Base-by-base conservation (phyloP, 1,140 invertebrate genomes). In the Eubasilissa regina region DNA sequence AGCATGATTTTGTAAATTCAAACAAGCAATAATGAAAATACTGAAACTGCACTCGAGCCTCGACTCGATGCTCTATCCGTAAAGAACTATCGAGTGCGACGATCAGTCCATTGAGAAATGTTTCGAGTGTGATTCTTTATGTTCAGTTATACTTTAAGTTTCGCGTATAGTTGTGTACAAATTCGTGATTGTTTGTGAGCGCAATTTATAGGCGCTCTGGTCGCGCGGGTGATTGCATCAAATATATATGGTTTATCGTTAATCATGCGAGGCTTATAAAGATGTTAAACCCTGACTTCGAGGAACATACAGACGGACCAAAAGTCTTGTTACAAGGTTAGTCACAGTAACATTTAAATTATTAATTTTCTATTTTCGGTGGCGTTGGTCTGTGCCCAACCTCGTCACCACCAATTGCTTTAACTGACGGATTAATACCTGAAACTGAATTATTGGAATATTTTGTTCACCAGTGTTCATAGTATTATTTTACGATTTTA, bases 221-320 rank as follows among this genome's bases (percentile, higher is more conserved):
- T 74, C 66, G 66, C 66, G 66, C 44, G 66, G 66, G 47, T 74
- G 70, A 74, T 56, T 74, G 70, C 53, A 74, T 74, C 48, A 74
- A 51, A 74, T 74, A 74, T 74, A 35, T 15, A 58, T 74, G 51
- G 53, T 74, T 70, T 44, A 74, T 55, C 70, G 53, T 74, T 74
- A 44, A 55, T 74, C 70, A 74, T 56, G 70, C 43, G 51, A 25
- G 70, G 53, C 53, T 74, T 74, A 74, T 74, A 55, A 74, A 74
- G 70, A 74, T 51, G 53, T 74, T 56, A 74, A 74, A 56, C 13
- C 51, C 70, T 7, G 19, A 19, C 66, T 48, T n/a, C 15, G 17
- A 51, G 66, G 19, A 9, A 9, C 51, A 70, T 48, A 70, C 66
- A 53, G 66, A 47, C 11, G n/a, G 48, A 15, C n/a, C 48, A 13